Evolutionary conservation across 2,888 invertebrate species (phyloP).

Genomic region (Limulus polyphemus): DNA sequence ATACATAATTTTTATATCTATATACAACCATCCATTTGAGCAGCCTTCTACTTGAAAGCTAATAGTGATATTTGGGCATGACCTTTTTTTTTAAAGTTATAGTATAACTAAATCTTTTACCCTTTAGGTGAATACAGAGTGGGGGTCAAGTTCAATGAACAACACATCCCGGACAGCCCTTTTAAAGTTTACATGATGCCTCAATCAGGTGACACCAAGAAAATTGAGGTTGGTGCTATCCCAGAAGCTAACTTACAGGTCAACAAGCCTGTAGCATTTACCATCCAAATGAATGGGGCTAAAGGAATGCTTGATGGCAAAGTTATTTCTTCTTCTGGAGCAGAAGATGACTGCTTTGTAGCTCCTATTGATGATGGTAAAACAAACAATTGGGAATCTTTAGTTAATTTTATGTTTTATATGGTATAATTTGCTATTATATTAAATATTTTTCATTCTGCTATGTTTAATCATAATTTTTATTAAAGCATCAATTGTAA

Average conservation of each 20-base stretch:
- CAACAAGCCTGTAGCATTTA: slow-evolving; percentile 90
- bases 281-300: slow-evolving; percentile 88
- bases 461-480: too few species aligned
- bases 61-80: too few species aligned
- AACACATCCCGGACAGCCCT: slow-evolving; percentile 97
- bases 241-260: slow-evolving; percentile 52
- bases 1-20: too few species aligned
- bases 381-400: too few species aligned
- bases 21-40: too few species aligned
- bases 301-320: slow-evolving; percentile 51
- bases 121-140: slow-evolving; percentile 79
- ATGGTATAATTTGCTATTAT: too few species aligned
- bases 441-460: too few species aligned
- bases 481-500: too few species aligned
- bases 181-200: slow-evolving; percentile 89
- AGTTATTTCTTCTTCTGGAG: slow-evolving; percentile 68
- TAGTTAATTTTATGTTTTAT: too few species aligned
- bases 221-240: slow-evolving; percentile 80
- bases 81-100: neutral
- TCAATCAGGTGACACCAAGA: slow-evolving; percentile 82
- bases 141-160: slow-evolving; percentile 96
- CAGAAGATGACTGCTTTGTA: slow-evolving; percentile 92
- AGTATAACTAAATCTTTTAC: neutral
- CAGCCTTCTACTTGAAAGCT: too few species aligned
- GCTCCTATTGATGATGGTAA: slow-evolving; percentile 83